Conservation (phyloP, 2,113 vertebrate genomes). For the Oplegnathus fasciatus region DNA sequence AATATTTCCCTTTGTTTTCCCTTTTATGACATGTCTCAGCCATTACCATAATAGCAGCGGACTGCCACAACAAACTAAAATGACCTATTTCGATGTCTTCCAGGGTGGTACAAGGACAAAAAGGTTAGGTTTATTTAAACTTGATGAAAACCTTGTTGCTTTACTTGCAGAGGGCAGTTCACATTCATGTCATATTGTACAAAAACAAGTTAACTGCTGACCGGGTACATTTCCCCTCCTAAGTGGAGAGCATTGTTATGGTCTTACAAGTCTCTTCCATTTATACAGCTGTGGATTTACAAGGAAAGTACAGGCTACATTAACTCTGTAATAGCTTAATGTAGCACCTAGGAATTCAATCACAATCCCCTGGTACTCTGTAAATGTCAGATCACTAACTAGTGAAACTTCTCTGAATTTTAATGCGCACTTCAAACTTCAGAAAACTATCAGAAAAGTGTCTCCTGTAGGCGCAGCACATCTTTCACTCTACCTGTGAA, state of each 20-base stretch:
- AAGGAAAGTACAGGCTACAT: constrained; percentile 62
- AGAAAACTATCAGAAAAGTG: not conserved
- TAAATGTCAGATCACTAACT: constrained; percentile 65
- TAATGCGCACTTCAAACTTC: constrained; percentile 34
- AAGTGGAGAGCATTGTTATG: constrained; percentile 47
- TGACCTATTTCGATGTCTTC: not conserved
- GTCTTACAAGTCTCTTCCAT: constrained; percentile 57
- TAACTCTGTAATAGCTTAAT: constrained; percentile 61
- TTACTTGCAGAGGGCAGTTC: constrained; percentile 36
- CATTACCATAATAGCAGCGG: constrained; percentile 23
- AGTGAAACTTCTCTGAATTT: constrained; percentile 44
- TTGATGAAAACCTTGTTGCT: constrained; percentile 47
- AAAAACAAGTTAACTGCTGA: constrained; percentile 49
- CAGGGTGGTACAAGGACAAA: constrained; percentile 10
- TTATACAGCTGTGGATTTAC: constrained; percentile 75
- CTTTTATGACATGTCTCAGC: constrained; percentile 27
- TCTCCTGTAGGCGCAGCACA: not conserved
- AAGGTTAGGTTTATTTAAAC: constrained; percentile 68
- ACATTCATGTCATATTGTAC: constrained; percentile 32
- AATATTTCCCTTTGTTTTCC: constrained; percentile 58
- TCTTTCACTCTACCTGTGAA: not conserved
- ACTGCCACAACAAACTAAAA: constrained; percentile 35
- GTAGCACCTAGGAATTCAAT: constrained; percentile 60
- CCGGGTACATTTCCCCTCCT: constrained; percentile 27
- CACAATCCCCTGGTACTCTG: constrained; percentile 52